Base-by-base conservation (phyloP, 2,113 vertebrate genomes). In the Trachemys scripta region DNA sequence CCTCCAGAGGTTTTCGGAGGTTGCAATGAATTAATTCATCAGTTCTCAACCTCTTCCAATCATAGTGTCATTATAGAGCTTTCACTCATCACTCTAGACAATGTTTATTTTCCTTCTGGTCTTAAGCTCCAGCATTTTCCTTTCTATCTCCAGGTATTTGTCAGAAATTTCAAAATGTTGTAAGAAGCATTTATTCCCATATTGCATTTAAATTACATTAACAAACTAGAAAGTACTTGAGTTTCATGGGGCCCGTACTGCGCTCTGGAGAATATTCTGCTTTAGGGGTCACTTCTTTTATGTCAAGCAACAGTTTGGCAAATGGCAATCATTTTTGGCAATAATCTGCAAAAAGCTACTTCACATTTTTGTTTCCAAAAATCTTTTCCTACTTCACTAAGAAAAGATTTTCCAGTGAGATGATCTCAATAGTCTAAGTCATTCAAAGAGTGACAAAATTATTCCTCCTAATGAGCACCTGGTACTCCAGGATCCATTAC, bases 351-450 rank as follows among this genome's bases (percentile, higher is more conserved):
- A 88, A 93, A 95, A 13, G 22, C 50, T 94, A 78, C 76, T 91
- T 92, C 83, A 93, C 82, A 86, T 50, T 90, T 87, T 82, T 85
- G 45, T 80, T 92, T 75, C 79, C 80, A 97, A 92, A 72, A 38
- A 80, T 80, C 45, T 38, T 72, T 90, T 89, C 57, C 93, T 75
- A 82, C 82, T 96, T 92, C 89, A 78, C 42, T 45, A 85, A 90
- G 51, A 35, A 91, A 94, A 95, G 25, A 65, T 91, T 78, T 94
- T 87, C 80, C n/a, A 95, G 76, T 42, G 53, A 94, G 54, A 88
- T 89, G 90, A 93, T 90, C 89, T 79, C 95, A 87, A 93, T n/a
- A 89, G 90, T 31, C 54, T 59, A 87, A 29, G 80, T 10, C 1
- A 1, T 80, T 57, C 87, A 87, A 53, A 94, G 82, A 1, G 49